phyloP scores from a whole-genome alignment of 1,140 invertebrate species.

The Drosophila sulfurigaster region DNA sequence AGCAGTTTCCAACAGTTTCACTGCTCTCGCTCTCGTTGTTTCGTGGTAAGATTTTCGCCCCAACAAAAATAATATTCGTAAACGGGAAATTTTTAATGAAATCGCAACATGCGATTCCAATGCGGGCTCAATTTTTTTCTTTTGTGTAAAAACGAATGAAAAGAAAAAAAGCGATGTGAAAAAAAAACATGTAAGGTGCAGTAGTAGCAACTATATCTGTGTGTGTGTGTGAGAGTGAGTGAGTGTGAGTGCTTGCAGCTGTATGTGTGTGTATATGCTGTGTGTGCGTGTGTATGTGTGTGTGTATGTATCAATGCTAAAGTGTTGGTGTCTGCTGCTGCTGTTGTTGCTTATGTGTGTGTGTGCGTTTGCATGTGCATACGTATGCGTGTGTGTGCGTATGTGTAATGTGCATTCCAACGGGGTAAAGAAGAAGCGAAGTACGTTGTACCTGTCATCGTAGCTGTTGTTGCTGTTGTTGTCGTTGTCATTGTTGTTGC shows the following conservation, averaged over 20 bases:
- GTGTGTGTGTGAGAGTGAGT: conserved; percentile 17
- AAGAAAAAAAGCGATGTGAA: conserved; percentile 36
- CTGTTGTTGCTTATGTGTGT: conserved; percentile 15
- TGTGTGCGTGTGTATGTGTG: conserved; percentile 18
- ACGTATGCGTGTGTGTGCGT: conserved; percentile 35
- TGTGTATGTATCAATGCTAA: conserved; percentile 39
- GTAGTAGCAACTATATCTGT: conserved; percentile 51
- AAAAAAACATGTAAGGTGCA: conserved; percentile 79
- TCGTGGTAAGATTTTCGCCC: conserved; percentile 64
- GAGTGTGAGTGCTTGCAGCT: conserved; percentile 35
- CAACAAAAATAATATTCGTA: conserved; percentile 1
- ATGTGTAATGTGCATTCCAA: conserved; percentile 80
- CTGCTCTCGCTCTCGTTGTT: conserved; percentile 38
- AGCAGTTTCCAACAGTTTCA: conserved; percentile 68
- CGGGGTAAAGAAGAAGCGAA: conserved; percentile 69
- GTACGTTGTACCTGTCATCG: conserved; percentile 57
- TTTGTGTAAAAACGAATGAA: conserved; percentile 64
- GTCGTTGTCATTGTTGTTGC: not conserved
- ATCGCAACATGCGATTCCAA: conserved; percentile 56
- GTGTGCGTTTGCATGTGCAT: conserved; percentile 65
- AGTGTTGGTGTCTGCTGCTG: conserved; percentile 39
- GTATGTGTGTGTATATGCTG: conserved; percentile 19
- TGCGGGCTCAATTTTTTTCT: conserved; percentile 56
- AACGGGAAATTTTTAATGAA: conserved; percentile 24
- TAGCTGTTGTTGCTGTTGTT: conserved; percentile 11